Percentiles rank a stretch among this genome's conserved stretches.
These are phyloP conservation scores for Boloria euphrosyne DNA, from an alignment of 2,888 invertebrate genomes.

Conservation along the genomic window DNA sequence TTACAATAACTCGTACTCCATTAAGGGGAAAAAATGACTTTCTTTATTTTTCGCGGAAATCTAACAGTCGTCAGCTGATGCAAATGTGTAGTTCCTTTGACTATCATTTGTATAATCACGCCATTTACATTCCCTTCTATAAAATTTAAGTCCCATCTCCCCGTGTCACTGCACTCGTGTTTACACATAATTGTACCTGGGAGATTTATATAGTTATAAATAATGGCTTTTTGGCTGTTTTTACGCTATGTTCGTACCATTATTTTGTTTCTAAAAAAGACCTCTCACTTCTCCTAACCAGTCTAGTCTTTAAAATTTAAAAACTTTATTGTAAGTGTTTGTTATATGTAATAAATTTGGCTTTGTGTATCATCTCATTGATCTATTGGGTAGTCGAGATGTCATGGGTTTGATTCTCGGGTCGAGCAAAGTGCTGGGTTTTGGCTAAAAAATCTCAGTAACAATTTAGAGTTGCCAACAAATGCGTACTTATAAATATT, in stretches of 20 bases:
- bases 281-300: neutral
- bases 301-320: too few relatives aligned
- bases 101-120: constrained; percentile 17
- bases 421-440: too few relatives aligned
- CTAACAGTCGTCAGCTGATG: constrained; percentile 1
- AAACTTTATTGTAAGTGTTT: too few relatives aligned
- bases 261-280: neutral
- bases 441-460: too few relatives aligned
- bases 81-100: constrained; percentile 18
- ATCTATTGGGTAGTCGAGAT: too few relatives aligned
- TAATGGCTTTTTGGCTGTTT: too few relatives aligned
- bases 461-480: too few relatives aligned
- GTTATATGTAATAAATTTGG: too few relatives aligned
- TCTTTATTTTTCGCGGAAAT: constrained; percentile 5
- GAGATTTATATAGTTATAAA: neutral
- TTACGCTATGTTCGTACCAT: too few relatives aligned
- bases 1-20: neutral
- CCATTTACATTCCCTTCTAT: constrained; percentile 9
- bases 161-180: constrained; percentile 9
- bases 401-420: too few relatives aligned
- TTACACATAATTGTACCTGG: constrained; percentile 6
- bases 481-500: too few relatives aligned
- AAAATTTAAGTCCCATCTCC: neutral
- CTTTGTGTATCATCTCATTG: too few relatives aligned
- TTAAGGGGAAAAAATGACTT: neutral